phyloP scores from a whole-genome alignment of 2,797 vertebrate species.

The Pristis pectinata region DNA sequence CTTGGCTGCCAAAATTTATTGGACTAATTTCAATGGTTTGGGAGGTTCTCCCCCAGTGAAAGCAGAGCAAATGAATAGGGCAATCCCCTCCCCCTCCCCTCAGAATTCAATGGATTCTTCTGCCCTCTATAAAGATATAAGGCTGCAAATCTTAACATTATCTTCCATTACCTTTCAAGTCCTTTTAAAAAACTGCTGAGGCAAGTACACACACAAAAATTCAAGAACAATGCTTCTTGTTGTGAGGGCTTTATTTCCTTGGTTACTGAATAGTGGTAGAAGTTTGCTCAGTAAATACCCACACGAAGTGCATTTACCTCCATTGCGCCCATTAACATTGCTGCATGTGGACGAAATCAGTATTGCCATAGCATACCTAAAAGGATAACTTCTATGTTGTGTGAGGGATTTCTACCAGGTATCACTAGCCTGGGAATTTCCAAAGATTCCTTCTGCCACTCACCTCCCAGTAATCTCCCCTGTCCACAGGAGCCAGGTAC shows the following conservation, averaged over 20 bases:
- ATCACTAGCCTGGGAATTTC: not conserved
- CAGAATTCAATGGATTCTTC: not conserved
- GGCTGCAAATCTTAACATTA: not conserved
- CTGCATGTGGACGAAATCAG: not conserved
- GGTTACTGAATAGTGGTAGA: not conserved
- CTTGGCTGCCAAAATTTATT: constrained; percentile 10
- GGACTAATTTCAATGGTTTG: constrained; percentile 1
- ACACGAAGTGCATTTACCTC: not conserved
- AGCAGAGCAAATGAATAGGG: not conserved
- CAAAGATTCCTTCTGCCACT: no score
- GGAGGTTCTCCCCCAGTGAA: not conserved
- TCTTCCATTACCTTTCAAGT: not conserved
- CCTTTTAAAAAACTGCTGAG: not conserved
- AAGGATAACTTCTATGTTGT: not conserved
- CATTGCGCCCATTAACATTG: no score
- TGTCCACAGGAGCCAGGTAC: not conserved
- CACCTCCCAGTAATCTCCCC: not conserved
- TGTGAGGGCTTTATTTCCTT: not conserved
- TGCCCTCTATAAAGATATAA: not conserved
- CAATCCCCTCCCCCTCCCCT: not conserved
- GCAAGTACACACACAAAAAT: not conserved
- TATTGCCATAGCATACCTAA: not conserved
- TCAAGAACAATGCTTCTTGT: not conserved
- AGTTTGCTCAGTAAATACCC: not conserved
- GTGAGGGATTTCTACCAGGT: no score